Conservation (phyloP, 2,888 invertebrate species). For the Tribolium freemani region DNA sequence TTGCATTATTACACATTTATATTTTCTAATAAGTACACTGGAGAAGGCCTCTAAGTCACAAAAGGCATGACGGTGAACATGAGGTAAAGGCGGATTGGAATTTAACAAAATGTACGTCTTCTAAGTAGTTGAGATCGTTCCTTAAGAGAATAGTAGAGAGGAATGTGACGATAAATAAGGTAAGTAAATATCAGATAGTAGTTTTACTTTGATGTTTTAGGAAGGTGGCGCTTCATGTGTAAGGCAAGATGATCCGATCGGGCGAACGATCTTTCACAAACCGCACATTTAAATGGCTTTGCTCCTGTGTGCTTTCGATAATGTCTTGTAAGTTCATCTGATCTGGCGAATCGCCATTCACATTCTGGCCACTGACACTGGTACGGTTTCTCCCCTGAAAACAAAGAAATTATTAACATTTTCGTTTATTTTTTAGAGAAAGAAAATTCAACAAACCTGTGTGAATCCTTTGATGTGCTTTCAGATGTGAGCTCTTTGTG, state of each 20-base stretch:
- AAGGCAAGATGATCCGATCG: slow-evolving; percentile 95
- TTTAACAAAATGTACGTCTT: slow-evolving; percentile 43
- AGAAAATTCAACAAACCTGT: slow-evolving; percentile 77
- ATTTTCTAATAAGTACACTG: slow-evolving; percentile 57
- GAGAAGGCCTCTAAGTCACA: slow-evolving; percentile 54
- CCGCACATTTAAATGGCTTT: slow-evolving; percentile 96
- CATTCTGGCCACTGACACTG: slow-evolving; percentile 98
- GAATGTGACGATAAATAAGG: slow-evolving; percentile 31
- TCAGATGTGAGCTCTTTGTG: slow-evolving; percentile 97
- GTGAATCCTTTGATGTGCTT: slow-evolving; percentile 97
- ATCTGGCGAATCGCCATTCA: slow-evolving; percentile 96
- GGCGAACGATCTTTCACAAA: slow-evolving; percentile 95
- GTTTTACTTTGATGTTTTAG: slow-evolving; percentile 82
- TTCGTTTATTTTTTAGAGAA: too few relatives aligned
- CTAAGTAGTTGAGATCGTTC: slow-evolving; percentile 52
- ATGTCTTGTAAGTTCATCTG: slow-evolving; percentile 96
- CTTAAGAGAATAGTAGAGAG: slow-evolving; percentile 43
- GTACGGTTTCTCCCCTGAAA: slow-evolving; percentile 95
- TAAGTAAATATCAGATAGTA: slow-evolving; percentile 14
- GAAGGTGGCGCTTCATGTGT: slow-evolving; percentile 97
- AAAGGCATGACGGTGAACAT: slow-evolving; percentile 49
- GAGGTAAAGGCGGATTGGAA: slow-evolving; percentile 35
- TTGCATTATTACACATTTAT: slow-evolving; percentile 32
- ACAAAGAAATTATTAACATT: slow-evolving; percentile 61
- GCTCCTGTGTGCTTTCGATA: slow-evolving; percentile 98